Conservation (phyloP, 2,888 invertebrate species). For the Drosophila crucigera region DNA sequence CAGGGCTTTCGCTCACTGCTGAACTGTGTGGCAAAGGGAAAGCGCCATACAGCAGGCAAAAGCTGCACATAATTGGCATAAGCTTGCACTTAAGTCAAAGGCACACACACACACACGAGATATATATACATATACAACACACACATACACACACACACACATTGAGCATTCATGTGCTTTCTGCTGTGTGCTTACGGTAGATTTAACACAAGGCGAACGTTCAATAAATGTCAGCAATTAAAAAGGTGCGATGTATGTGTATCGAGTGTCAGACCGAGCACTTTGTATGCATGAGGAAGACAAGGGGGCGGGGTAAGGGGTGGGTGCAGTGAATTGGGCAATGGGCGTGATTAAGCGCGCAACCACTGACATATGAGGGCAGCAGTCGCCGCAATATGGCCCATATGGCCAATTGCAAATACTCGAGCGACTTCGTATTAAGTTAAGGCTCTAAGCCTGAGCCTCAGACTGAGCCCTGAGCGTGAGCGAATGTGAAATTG, state of each 20-base stretch:
- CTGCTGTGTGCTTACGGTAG: constrained; percentile 62
- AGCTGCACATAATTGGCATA: constrained; percentile 73
- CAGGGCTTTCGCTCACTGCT: background rate
- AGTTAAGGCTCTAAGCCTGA: constrained; percentile 1
- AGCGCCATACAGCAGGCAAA: constrained; percentile 44
- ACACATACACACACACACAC: background rate
- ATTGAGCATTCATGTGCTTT: constrained; percentile 18
- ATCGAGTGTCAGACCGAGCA: constrained; percentile 47
- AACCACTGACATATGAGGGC: constrained; percentile 38
- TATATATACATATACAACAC: too few species aligned
- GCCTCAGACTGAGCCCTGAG: background rate
- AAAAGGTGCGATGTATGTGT: constrained; percentile 73
- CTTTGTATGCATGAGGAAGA: constrained; percentile 8
- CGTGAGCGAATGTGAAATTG: constrained; percentile 26
- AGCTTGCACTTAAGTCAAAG: constrained; percentile 77
- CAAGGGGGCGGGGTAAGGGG: background rate
- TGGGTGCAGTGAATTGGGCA: constrained; percentile 8
- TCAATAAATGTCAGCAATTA: constrained; percentile 78
- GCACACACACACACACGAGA: constrained; percentile 23
- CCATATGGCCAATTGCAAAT: constrained; percentile 26
- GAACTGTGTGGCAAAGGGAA: constrained; percentile 3
- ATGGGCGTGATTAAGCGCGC: constrained; percentile 49
- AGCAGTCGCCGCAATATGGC: constrained; percentile 12
- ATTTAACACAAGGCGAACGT: constrained; percentile 66
- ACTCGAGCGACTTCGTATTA: constrained; percentile 20